Base-by-base conservation (phyloP, 2,113 vertebrate species). In the Morone chrysops region DNA sequence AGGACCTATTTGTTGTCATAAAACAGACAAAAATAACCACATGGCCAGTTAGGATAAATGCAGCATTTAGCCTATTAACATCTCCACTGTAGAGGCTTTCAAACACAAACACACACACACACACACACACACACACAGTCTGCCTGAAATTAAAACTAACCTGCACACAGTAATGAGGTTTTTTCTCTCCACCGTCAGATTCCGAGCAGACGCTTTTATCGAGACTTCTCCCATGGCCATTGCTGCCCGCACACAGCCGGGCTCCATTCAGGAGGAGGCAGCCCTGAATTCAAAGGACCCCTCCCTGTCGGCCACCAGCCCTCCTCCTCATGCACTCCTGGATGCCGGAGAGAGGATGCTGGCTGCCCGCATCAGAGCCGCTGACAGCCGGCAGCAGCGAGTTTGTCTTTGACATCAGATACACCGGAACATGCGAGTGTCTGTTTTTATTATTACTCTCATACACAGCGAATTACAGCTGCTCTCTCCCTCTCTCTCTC, bases 81-180 rank as follows among this genome's bases (percentile, higher is more conserved):
- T 41, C 14, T 10, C 40, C 48, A 22, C 60, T 53, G 1, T 9
- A 61, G 20, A 43, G n/a, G 31, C 31, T 31, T 31, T 4, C 31
- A 20, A 31, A 62, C 1, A 4, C 51, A 50, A 31, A 20, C 20
- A 6, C 51, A 62, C 8, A 43, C 17, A 43, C 31, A 20, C 41
- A 62, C 1, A 4, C 51, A 50, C 40, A 20, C 20, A 6, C 51
- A 62, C 8, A 43, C n/a, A 43, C 31, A 10, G 31, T 2, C 0
- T 72, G 9, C 67, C n/a, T 36, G 43, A 16, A 5, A 12, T 47
- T 6, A 36, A 31, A 57, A 59, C 91, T 69, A 84, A 97, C 97
- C 97, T 97, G 96, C 97, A 98, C 53, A 98, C 97, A 57, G 97
- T 97, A 85, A 98, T 94, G 65, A 98, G 96, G 93, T 98, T 98